Percentiles rank a stretch among this genome's conserved stretches.
Evolutionary conservation across 2,113 vertebrate species (phyloP).

Genomic region (Hippoglossus stenolepis): DNA sequence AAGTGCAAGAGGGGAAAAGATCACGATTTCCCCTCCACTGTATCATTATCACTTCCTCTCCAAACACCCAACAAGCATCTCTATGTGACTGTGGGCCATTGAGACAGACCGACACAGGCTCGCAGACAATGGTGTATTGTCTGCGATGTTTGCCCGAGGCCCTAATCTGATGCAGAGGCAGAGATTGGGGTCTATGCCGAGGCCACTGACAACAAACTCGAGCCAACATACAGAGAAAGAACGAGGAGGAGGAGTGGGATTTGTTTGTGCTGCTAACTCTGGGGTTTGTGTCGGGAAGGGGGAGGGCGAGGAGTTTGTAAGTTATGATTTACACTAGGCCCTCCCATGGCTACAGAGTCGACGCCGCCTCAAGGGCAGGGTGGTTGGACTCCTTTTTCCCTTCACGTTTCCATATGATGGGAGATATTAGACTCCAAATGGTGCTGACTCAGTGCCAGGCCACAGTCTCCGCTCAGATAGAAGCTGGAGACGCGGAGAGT

Average conservation of each 20-base stretch:
- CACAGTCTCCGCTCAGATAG: constrained; percentile 86
- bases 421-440: constrained; percentile 79
- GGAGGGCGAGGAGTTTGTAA: constrained; percentile 59
- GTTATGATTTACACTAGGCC: constrained; percentile 73
- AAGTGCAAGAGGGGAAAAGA: not conserved
- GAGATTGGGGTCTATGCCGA: constrained; percentile 35
- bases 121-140: constrained; percentile 73
- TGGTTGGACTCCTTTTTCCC: constrained; percentile 54
- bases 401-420: constrained; percentile 69
- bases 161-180: constrained; percentile 73
- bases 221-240: constrained; percentile 23
- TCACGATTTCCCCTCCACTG: constrained; percentile 44
- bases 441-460: constrained; percentile 83
- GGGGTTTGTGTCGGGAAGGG: constrained; percentile 59
- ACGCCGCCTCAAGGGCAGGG: constrained; percentile 55
- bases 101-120: constrained; percentile 45
- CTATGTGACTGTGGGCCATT: constrained; percentile 20
- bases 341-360: constrained; percentile 65
- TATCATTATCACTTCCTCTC: constrained; percentile 63
- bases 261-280: constrained; percentile 62
- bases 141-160: constrained; percentile 57
- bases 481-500: constrained; percentile 79
- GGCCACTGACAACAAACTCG: constrained; percentile 47
- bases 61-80: constrained; percentile 34
- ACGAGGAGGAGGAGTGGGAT: constrained; percentile 11